phyloP scores from a whole-genome alignment of 2,797 vertebrate species.

The Sebastes ruberrimus region DNA sequence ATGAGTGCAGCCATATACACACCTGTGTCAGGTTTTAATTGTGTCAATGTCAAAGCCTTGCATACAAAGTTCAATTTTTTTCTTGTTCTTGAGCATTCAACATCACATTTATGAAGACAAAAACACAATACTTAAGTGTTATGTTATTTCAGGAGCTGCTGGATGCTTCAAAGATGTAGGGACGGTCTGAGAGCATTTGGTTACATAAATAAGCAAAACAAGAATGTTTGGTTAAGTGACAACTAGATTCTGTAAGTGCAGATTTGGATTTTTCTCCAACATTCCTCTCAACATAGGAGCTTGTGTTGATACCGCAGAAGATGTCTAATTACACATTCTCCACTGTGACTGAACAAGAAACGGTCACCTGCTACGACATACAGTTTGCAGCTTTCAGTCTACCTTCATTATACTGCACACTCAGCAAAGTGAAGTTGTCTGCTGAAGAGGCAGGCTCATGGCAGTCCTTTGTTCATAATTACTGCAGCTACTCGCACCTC shows the following conservation, averaged over 20 bases:
- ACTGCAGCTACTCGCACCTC: background rate
- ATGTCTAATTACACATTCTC: background rate
- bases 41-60: background rate
- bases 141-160: background rate
- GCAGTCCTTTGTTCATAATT: slow-evolving; percentile 33
- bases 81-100: background rate
- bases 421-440: slow-evolving; percentile 13
- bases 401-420: slow-evolving; percentile 10
- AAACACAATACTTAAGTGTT: background rate
- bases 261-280: background rate
- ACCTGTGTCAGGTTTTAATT: background rate
- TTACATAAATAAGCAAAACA: background rate
- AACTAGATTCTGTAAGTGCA: background rate
- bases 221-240: background rate
- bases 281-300: background rate
- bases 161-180: background rate
- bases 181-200: background rate
- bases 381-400: slow-evolving; percentile 8
- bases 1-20: background rate
- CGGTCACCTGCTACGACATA: background rate
- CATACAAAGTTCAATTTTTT: background rate
- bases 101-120: background rate
- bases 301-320: background rate
- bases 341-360: background rate
- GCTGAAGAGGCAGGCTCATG: slow-evolving; percentile 9